These are phyloP conservation scores for Nebria brevicollis DNA, from an alignment of 2,888 invertebrate species.

Conservation along the genomic window DNA sequence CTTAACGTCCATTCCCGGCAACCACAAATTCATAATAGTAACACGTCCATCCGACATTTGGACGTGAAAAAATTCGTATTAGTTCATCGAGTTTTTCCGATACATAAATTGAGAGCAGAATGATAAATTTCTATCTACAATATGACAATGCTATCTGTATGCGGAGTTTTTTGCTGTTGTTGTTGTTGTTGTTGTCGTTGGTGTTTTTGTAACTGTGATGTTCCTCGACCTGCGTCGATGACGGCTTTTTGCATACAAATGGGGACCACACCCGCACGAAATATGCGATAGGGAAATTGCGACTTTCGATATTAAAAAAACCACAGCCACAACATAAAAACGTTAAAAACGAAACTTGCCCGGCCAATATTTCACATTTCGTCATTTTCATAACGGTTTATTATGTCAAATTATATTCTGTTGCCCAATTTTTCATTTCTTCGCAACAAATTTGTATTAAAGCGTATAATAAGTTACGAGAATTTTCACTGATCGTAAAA, in stretches of 20 bases:
- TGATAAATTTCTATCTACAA: conserved; percentile 27
- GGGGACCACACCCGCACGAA: conserved; percentile 27
- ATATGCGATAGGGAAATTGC: conserved; percentile 34
- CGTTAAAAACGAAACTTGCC: not conserved
- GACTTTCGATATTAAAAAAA: conserved; percentile 23
- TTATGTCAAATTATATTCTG: too few relatives aligned
- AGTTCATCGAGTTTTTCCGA: conserved; percentile 1
- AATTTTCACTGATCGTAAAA: too few relatives aligned
- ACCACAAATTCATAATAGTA: not conserved
- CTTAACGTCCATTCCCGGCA: too few relatives aligned
- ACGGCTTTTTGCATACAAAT: conserved; percentile 31
- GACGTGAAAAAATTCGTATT: not conserved
- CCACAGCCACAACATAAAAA: not conserved
- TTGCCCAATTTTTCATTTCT: too few relatives aligned
- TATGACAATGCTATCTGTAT: conserved; percentile 24
- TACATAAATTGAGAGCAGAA: not conserved
- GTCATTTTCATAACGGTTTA: conserved; percentile 11
- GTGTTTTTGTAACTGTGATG: not conserved
- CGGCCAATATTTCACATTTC: conserved; percentile 20
- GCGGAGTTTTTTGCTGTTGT: conserved; percentile 4
- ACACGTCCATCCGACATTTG: not conserved
- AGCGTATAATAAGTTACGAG: too few relatives aligned
- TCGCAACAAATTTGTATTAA: too few relatives aligned
- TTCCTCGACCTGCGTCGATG: not conserved
- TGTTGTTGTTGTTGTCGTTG: conserved; percentile 22